Evolutionary conservation across 2,888 invertebrate species (phyloP).

Genomic region (Hoplodrina blanda): DNA sequence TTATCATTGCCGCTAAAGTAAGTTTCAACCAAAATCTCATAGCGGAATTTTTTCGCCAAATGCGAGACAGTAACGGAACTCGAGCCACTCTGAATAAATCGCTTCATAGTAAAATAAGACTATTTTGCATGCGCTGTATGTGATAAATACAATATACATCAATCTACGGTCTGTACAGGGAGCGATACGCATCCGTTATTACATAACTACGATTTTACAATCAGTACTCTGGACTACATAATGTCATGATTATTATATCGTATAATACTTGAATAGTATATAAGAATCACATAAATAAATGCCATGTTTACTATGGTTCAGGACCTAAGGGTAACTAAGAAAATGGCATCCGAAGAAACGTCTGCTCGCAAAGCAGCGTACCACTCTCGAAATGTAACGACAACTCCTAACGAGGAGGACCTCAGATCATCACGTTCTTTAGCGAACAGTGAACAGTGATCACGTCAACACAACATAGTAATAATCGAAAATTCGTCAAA

Average conservation of each 20-base stretch:
- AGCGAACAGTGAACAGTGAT: constrained; percentile 66
- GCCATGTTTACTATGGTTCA: constrained; percentile 89
- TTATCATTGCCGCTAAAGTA: constrained; percentile 64
- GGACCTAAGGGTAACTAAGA: constrained; percentile 89
- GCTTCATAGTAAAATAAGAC: constrained; percentile 80
- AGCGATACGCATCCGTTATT: constrained; percentile 76
- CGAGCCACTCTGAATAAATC: constrained; percentile 88
- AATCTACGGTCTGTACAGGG: constrained; percentile 82
- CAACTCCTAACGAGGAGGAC: constrained; percentile 68
- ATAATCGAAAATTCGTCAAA: constrained; percentile 76
- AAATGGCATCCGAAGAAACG: constrained; percentile 87
- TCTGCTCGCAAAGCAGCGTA: constrained; percentile 70
- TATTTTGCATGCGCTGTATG: constrained; percentile 79
- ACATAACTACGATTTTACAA: constrained; percentile 82
- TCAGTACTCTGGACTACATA: constrained; percentile 83
- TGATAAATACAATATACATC: constrained; percentile 83
- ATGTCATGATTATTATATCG: constrained; percentile 87
- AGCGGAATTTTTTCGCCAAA: constrained; percentile 82
- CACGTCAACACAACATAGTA: constrained; percentile 67
- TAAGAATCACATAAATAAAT: constrained; percentile 89
- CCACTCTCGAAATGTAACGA: constrained; percentile 65
- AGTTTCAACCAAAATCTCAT: constrained; percentile 48
- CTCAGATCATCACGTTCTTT: constrained; percentile 72
- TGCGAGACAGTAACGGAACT: constrained; percentile 88
- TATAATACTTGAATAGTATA: constrained; percentile 85